Conservation (phyloP, 64 coral and sea anemone species). For the Dendronephthya gigantea region DNA sequence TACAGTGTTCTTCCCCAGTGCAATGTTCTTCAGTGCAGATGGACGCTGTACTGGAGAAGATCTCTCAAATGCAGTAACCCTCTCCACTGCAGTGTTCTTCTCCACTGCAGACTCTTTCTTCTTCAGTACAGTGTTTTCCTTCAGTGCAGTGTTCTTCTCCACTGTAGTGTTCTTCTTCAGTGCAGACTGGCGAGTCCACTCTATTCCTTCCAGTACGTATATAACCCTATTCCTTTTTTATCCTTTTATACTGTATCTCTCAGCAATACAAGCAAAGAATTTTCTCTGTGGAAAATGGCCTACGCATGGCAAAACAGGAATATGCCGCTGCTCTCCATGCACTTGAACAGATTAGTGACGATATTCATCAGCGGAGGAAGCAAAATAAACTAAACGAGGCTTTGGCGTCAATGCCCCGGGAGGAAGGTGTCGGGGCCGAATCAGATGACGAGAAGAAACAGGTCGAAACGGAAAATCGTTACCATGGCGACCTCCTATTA, state of each 20-base stretch:
- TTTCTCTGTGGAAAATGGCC: neutral
- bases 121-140: no score
- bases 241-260: no score
- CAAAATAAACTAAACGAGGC: neutral
- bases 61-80: no score
- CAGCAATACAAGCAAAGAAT: slow-evolving; percentile 16
- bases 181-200: neutral
- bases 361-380: neutral
- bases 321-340: slow-evolving; percentile 5
- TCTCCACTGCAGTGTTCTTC: no score
- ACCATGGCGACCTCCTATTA: neutral
- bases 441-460: neutral
- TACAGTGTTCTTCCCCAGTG: no score
- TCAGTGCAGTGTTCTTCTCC: no score
- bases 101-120: no score
- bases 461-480: neutral
- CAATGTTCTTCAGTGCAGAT: no score
- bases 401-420: neutral
- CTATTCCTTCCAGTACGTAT: neutral
- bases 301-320: neutral
- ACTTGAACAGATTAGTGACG: neutral
- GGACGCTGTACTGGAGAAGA: no score
- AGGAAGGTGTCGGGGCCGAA: neutral
- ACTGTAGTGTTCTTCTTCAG: no score
- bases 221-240: no score